Evolutionary conservation across 2,888 invertebrate genomes (phyloP).

Genomic region (Pteria penguin): DNA sequence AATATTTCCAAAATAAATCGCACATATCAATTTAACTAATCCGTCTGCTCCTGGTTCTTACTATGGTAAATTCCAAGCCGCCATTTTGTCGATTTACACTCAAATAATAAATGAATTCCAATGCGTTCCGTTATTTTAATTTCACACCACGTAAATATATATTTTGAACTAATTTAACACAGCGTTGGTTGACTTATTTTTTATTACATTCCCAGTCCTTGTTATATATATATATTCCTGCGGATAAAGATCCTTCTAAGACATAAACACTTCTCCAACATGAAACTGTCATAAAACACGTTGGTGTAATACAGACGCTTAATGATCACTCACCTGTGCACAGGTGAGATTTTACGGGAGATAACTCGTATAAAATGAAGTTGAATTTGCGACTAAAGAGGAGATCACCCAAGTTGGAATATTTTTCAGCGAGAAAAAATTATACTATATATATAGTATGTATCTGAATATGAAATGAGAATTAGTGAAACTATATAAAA

Average conservation of each 20-base stretch:
- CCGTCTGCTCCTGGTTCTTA: slow-evolving; percentile 10
- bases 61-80: slow-evolving; percentile 19
- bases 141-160: too few species aligned
- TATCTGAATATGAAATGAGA: too few species aligned
- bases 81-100: slow-evolving; percentile 17
- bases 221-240: too few species aligned
- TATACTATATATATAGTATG: too few species aligned
- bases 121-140: too few species aligned
- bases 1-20: background rate
- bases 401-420: too few species aligned
- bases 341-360: background rate
- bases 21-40: slow-evolving; percentile 15
- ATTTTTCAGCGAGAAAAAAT: too few species aligned
- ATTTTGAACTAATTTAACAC: too few species aligned
- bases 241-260: background rate
- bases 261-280: background rate
- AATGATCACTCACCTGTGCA: background rate
- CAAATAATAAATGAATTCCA: too few species aligned
- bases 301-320: background rate
- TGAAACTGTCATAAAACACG: background rate
- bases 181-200: too few species aligned
- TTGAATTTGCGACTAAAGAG: background rate
- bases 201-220: too few species aligned
- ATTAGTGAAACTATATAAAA: too few species aligned
- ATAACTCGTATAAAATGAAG: background rate